Evolutionary conservation across 2,797 vertebrate species (phyloP).

Genomic region (Sparidentex hasta): DNA sequence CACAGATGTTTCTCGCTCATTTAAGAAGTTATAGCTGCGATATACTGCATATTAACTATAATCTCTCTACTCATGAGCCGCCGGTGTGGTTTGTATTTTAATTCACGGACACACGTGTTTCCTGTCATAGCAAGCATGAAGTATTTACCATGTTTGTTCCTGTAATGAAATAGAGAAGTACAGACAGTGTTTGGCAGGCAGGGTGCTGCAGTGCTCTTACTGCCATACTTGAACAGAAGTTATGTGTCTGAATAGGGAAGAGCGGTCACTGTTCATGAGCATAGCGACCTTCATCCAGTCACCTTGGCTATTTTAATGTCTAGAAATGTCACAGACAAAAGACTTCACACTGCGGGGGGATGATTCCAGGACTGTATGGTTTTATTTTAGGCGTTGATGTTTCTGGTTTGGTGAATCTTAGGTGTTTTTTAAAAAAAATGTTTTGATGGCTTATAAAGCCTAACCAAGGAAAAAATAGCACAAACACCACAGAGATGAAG

Average conservation of each 20-base stretch:
- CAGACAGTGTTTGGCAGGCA: constrained; percentile 22
- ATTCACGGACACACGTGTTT: constrained; percentile 11
- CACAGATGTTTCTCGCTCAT: neutral
- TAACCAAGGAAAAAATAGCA: constrained; percentile 5
- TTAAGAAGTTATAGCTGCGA: neutral
- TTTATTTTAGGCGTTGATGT: constrained; percentile 23
- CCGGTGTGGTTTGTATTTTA: constrained; percentile 9
- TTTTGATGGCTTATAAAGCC: constrained; percentile 9
- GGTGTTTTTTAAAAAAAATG: constrained; percentile 15
- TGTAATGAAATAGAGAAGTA: constrained; percentile 35
- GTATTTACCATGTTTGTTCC: neutral
- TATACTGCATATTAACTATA: neutral
- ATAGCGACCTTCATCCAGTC: constrained; percentile 62
- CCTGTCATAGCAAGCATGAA: neutral
- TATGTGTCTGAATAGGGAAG: constrained; percentile 61
- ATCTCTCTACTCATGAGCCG: neutral
- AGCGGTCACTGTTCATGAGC: constrained; percentile 61
- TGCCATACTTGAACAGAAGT: constrained; percentile 48
- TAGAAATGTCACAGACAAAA: constrained; percentile 51
- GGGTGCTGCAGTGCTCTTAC: constrained; percentile 48
- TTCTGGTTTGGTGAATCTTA: constrained; percentile 23
- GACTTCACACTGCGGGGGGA: constrained; percentile 15
- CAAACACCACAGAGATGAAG: neutral
- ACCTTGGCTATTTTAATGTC: constrained; percentile 69
- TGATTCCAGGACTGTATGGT: neutral